Conservation (phyloP, 2,888 invertebrate genomes). For the Nysson spinosus region DNA sequence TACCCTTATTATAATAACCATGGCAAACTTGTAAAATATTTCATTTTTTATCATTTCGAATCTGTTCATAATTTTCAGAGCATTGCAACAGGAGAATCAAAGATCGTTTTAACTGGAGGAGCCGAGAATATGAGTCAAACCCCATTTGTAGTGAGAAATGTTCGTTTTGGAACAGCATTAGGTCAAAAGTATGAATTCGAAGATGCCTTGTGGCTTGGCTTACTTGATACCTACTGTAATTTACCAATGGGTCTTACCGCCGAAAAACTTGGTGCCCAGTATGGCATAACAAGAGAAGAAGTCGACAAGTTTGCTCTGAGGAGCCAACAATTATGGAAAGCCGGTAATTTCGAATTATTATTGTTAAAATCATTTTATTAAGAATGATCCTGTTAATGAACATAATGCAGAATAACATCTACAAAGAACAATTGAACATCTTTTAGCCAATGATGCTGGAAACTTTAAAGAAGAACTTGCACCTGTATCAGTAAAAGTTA, state of each 20-base stretch:
- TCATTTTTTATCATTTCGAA: no score
- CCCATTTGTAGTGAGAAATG: conserved; percentile 90
- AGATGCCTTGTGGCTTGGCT: conserved; percentile 92
- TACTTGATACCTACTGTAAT: conserved; percentile 93
- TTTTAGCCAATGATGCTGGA: conserved; percentile 89
- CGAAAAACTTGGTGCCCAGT: conserved; percentile 93
- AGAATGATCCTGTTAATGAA: no score
- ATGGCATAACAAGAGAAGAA: conserved; percentile 87
- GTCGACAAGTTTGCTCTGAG: conserved; percentile 91
- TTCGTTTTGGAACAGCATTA: conserved; percentile 92
- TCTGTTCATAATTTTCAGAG: conserved; percentile 80
- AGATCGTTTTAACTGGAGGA: conserved; percentile 93
- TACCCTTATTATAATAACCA: not conserved
- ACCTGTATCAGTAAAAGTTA: conserved; percentile 90
- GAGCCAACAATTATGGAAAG: conserved; percentile 93
- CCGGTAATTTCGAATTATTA: conserved; percentile 79
- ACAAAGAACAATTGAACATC: no score
- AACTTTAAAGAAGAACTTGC: conserved; percentile 93
- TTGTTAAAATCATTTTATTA: not conserved
- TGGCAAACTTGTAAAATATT: not conserved
- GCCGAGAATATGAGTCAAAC: conserved; percentile 97
- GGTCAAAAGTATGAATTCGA: conserved; percentile 89
- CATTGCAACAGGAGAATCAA: conserved; percentile 89
- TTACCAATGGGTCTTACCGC: conserved; percentile 98
- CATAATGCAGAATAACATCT: no score